Percentiles rank a stretch among this genome's conserved stretches.
Evolutionary conservation across 2,888 invertebrate species (phyloP).

Genomic region (Cylloceria caligata): DNA sequence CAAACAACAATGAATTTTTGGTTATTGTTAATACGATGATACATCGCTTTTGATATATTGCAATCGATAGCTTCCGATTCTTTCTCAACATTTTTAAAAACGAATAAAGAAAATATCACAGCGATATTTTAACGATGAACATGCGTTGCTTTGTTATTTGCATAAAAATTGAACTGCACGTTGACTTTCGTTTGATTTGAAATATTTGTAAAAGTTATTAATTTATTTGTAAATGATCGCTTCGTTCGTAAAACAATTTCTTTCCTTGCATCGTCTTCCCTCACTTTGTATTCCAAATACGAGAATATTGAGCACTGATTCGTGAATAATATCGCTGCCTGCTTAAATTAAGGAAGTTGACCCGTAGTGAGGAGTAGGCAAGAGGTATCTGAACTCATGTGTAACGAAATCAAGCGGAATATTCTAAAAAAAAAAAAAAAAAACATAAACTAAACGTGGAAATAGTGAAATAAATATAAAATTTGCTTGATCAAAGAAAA

Average conservation of each 20-base stretch:
- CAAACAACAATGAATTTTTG: too few relatives aligned
- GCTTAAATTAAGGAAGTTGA: too few relatives aligned
- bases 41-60: too few relatives aligned
- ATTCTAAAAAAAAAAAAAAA: not conserved
- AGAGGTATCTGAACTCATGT: too few relatives aligned
- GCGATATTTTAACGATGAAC: too few relatives aligned
- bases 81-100: too few relatives aligned
- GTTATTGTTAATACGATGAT: too few relatives aligned
- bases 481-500: not conserved
- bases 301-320: not conserved
- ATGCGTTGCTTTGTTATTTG: not conserved
- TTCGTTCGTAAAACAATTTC: not conserved
- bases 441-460: not conserved
- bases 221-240: not conserved
- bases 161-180: not conserved
- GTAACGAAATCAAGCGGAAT: too few relatives aligned
- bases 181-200: not conserved
- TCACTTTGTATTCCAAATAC: not conserved
- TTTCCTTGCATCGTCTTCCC: not conserved
- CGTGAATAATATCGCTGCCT: too few relatives aligned
- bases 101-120: too few relatives aligned
- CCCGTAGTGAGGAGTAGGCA: too few relatives aligned
- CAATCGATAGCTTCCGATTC: too few relatives aligned
- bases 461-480: conserved; percentile 6
- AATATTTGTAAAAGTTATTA: not conserved